Base-by-base conservation (phyloP, 2,888 invertebrate species). In the Hylaea fasciaria region DNA sequence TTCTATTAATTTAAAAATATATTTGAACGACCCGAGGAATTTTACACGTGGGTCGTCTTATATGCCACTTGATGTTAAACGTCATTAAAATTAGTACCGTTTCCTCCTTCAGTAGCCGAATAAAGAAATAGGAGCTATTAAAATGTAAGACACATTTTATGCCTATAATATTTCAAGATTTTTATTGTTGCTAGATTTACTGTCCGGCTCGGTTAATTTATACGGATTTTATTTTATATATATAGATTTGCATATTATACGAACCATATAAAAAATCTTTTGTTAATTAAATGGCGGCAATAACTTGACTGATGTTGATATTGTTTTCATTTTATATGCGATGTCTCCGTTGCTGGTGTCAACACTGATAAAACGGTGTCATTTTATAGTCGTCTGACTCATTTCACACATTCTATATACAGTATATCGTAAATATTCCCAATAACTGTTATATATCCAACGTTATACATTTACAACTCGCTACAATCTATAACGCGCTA, bases 161-260 rank as follows among this genome's bases (percentile, higher is more conserved):
- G 77, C 64, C 68, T 69, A 74, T 76, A 81, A 81, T 87, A 87
- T 81, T 79, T 87, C 76, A 82, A 74, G 73, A 74, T 78, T 84
- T 85, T 81, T 83, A 82, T 79, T 73, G 77, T 77, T 73, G 65
- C 72, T 76, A 79, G 84, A 86, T 88, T 87, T 86, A 88, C 80
- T 83, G 74, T 81, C 70, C 71, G 70, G 70, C 70, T 67, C 64
- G 71, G 71, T 76, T 78, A 78, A 83, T 85, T 86, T 85, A 72
- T 72, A 66, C 64, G 39, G 41, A 80, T 78, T 74, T 76, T 71
- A 69, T 66, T 72, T 79, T 81, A 79, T 78, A 76, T 80, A 72
- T 60, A 62, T 55, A 70, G 60, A 82, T 85, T 82, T 83, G 82
- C 83, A 83, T 86, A 70, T 79, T 82, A 74, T 83, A 78, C 78